Percentiles rank a stretch among this genome's conserved stretches.
Conservation (phyloP, 2,888 invertebrate genomes). For the Nycteola revayana region DNA sequence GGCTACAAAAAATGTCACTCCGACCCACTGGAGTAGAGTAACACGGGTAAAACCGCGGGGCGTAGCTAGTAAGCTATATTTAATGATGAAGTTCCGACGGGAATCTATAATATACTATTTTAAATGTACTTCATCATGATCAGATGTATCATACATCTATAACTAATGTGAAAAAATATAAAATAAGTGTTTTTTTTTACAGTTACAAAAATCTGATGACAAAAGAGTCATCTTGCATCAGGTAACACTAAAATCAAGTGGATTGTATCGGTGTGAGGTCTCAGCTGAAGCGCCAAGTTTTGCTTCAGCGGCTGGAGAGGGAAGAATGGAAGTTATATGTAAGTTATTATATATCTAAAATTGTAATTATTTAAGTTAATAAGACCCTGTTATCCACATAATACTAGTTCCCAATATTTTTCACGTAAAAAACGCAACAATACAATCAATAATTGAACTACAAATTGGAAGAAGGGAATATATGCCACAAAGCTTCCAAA, state of each 20-base stretch:
- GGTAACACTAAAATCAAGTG: slow-evolving; percentile 86
- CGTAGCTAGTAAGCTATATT: too few species aligned
- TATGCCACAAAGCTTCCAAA: too few species aligned
- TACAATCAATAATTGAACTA: too few species aligned
- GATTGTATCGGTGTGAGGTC: slow-evolving; percentile 88
- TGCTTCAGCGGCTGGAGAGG: slow-evolving; percentile 87
- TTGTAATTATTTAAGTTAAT: neutral
- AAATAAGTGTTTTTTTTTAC: slow-evolving; percentile 19
- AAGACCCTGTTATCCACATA: neutral
- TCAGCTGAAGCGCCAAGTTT: slow-evolving; percentile 91
- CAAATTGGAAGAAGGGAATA: too few species aligned
- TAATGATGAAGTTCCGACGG: neutral
- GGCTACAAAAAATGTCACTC: too few species aligned
- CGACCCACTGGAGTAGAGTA: too few species aligned
- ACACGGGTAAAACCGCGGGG: too few species aligned
- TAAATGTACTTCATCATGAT: too few species aligned
- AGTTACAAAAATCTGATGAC: slow-evolving; percentile 87
- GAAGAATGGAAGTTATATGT: slow-evolving; percentile 91
- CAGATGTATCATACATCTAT: too few species aligned
- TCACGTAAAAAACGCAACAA: too few species aligned
- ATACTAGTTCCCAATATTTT: too few species aligned
- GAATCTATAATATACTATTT: neutral
- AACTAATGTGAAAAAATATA: too few species aligned
- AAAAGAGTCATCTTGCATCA: slow-evolving; percentile 84
- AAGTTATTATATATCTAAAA: slow-evolving; percentile 52